Percentiles rank a stretch among this genome's conserved stretches.
Conservation (phyloP, 2,797 vertebrate species). For the Holocentrus rufus region DNA sequence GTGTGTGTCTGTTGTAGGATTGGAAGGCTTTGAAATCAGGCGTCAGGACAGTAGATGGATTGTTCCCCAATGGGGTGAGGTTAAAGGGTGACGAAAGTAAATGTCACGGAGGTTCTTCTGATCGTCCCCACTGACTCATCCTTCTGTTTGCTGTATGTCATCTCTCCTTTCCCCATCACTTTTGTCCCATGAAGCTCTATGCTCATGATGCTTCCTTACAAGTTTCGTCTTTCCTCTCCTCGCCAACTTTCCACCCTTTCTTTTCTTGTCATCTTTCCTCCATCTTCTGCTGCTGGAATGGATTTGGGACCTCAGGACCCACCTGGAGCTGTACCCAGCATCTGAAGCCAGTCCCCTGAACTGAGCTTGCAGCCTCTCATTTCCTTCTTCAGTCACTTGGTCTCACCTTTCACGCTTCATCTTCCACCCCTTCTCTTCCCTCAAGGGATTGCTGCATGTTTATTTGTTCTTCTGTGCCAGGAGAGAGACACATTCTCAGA, state of each 20-base stretch:
- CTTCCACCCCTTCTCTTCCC: not conserved
- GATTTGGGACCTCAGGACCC: conserved; percentile 35
- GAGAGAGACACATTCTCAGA: conserved; percentile 17
- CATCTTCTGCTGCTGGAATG: not conserved
- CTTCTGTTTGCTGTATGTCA: conserved; percentile 11
- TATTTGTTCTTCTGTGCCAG: conserved; percentile 15
- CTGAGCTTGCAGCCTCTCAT: not conserved
- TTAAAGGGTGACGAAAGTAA: conserved; percentile 44
- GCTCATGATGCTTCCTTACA: not conserved
- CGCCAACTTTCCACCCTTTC: not conserved
- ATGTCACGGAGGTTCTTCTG: conserved; percentile 38
- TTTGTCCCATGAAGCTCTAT: not conserved
- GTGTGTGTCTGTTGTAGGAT: no score
- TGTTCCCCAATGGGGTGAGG: conserved; percentile 22
- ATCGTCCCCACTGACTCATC: conserved; percentile 27
- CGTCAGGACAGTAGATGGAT: conserved; percentile 12
- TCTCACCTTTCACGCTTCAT: not conserved
- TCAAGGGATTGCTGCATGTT: conserved; percentile 1
- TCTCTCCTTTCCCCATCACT: not conserved
- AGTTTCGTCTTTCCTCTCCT: not conserved
- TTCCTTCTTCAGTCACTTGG: not conserved
- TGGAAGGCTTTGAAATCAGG: conserved; percentile 11
- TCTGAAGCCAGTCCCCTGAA: conserved; percentile 5
- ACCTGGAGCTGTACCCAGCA: conserved; percentile 46
- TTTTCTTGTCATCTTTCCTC: not conserved